Evolutionary conservation across 2,888 invertebrate species (phyloP).

Genomic region (Cephus nigrinus): DNA sequence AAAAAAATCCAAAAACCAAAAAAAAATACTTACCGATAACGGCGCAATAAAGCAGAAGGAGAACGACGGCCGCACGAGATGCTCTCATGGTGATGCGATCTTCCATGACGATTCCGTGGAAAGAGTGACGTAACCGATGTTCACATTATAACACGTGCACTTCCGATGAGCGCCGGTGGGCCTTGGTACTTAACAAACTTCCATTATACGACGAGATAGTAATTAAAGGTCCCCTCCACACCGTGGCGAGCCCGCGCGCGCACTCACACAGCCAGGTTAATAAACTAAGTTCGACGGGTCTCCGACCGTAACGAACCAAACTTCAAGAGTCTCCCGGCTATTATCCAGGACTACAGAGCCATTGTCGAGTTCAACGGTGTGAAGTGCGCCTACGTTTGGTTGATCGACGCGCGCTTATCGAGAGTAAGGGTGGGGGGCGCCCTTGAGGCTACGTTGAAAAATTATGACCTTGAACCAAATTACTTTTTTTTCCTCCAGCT

Average conservation of each 20-base stretch:
- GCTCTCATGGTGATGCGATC: slow-evolving; percentile 43
- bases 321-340: background rate
- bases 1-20: slow-evolving; percentile 1
- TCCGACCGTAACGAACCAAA: background rate
- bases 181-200: slow-evolving; percentile 43
- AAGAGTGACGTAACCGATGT: slow-evolving; percentile 22
- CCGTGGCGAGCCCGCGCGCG: background rate
- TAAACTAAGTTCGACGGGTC: background rate
- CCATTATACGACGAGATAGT: slow-evolving; percentile 42
- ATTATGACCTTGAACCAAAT: background rate
- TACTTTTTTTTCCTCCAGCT: background rate
- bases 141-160: slow-evolving; percentile 40
- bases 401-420: background rate
- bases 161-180: slow-evolving; percentile 17
- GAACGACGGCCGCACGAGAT: slow-evolving; percentile 40
- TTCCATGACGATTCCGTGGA: slow-evolving; percentile 19
- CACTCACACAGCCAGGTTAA: background rate
- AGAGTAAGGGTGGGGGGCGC: no score
- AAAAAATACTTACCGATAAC: slow-evolving; percentile 51
- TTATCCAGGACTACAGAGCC: background rate
- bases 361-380: background rate
- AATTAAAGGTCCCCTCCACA: slow-evolving; percentile 41
- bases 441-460: background rate
- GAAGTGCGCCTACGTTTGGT: background rate
- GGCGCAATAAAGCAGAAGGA: slow-evolving; percentile 45